Base-by-base conservation (phyloP, 2,113 vertebrate genomes). In the Dascyllus trimaculatus region DNA sequence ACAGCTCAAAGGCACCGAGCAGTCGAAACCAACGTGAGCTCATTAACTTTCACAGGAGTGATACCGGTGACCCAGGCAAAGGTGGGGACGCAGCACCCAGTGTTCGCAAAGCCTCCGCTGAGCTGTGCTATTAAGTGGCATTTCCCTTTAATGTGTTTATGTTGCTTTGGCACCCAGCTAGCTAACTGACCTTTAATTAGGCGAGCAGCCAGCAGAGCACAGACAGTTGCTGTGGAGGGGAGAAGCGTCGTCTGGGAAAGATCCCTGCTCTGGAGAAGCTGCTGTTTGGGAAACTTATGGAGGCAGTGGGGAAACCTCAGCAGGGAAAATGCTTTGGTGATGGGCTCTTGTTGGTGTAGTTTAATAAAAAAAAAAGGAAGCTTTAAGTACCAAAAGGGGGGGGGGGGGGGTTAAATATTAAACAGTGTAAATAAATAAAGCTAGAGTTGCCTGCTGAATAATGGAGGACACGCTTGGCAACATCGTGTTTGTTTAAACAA, bases 161-260 rank as follows among this genome's bases (percentile, higher is more conserved):
- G 68, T 68, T 65, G 62, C 61, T 80, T 75, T 69, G 79, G 88
- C 86, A 71, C 83, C 87, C 81, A 79, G 79, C 71, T 63, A 85
- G 83, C 86, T 77, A 40, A 57, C 52, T 86, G 87, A 90, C 89
- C 88, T 91, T 91, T 91, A 91, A 92, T 92, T 92, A 91, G 85
- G 75, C 68, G 15, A 77, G 60, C 58, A 71, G 75, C 85, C 71
- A 87, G 75, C 83, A 59, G 69, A 75, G 84, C 38, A 71, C 43
- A 87, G 70, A 67, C 80, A 76, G 81, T 75, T 69, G 74, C 79
- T 78, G 84, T 77, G 86, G 85, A 69, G 87, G 68, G 29, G 43
- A 62, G 9, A 35, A 10, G 48, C 2, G 19, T 62, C 74, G 78
- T 73, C 32, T 61, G 78, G 75, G 76, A 61, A 72, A 72, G 69